Conservation (phyloP, 2,888 invertebrate species). For the Phania funesta region DNA sequence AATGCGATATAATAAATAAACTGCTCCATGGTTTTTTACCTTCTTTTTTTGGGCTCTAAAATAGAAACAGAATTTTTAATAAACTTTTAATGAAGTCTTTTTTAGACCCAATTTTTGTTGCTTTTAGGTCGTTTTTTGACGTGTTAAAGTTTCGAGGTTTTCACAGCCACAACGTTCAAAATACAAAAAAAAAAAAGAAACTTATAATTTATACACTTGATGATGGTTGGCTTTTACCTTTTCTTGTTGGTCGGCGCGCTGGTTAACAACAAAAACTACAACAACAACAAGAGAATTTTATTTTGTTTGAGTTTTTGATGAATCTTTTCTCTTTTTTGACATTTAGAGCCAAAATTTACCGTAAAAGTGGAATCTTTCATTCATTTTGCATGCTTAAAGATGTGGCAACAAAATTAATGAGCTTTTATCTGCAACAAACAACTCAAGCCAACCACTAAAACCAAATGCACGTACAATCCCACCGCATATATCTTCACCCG, state of each 20-base stretch:
- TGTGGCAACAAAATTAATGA: slow-evolving; percentile 71
- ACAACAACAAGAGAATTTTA: slow-evolving; percentile 19
- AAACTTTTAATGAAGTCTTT: slow-evolving; percentile 70
- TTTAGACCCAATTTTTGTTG: slow-evolving; percentile 47
- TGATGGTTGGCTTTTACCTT: slow-evolving; percentile 59
- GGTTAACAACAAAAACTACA: slow-evolving; percentile 20
- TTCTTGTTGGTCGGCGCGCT: slow-evolving; percentile 34
- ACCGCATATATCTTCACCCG: slow-evolving; percentile 18
- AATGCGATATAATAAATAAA: slow-evolving; percentile 55
- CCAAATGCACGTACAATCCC: slow-evolving; percentile 1
- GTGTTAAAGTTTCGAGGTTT: slow-evolving; percentile 56
- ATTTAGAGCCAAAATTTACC: slow-evolving; percentile 58
- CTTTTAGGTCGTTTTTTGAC: slow-evolving; percentile 38
- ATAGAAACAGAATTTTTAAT: slow-evolving; percentile 65
- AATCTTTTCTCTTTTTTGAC: slow-evolving; percentile 34
- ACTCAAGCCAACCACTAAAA: slow-evolving; percentile 41
- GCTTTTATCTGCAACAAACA: slow-evolving; percentile 68
- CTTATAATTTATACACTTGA: slow-evolving; percentile 47
- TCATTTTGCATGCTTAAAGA: slow-evolving; percentile 71
- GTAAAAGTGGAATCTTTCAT: slow-evolving; percentile 70
- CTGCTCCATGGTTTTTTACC: slow-evolving; percentile 49
- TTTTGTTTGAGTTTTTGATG: slow-evolving; percentile 13
- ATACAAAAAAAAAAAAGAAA: slow-evolving; percentile 27
- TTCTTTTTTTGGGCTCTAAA: slow-evolving; percentile 33
- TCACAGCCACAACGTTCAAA: slow-evolving; percentile 48